A percentile compares a stretch with the other conserved stretches of the same genome.
phyloP scores from a whole-genome alignment of 2,113 vertebrate species.

The Psophia crepitans region DNA sequence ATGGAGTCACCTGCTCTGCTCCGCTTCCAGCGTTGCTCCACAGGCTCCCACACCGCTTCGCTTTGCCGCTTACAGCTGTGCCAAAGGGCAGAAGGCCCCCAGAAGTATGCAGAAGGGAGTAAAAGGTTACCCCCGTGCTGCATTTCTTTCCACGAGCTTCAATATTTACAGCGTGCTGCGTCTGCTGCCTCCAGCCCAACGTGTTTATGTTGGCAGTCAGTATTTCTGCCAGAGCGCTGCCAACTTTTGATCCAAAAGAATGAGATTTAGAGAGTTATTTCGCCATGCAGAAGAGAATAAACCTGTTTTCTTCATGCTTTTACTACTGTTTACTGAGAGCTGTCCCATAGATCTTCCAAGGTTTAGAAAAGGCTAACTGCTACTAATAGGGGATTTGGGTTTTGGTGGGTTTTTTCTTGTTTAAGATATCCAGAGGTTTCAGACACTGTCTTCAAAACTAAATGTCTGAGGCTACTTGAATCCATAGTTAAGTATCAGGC shows the following conservation, averaged over 20 bases:
- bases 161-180: conserved; percentile 7
- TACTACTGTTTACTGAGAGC: not conserved
- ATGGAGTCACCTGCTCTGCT: not conserved
- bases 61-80: not conserved
- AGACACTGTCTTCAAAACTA: not conserved
- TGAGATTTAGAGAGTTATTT: not conserved
- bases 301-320: not conserved
- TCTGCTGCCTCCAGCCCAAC: not conserved
- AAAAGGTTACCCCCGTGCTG: conserved; percentile 3
- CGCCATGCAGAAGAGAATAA: not conserved
- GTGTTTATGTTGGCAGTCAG: not conserved
- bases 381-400: not conserved
- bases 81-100: not conserved
- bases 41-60: not conserved
- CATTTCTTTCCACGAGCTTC: not conserved
- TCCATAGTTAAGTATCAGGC: not conserved
- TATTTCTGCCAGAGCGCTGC: not conserved
- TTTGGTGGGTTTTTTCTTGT: not conserved
- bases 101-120: conserved; percentile 23
- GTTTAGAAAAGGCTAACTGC: not conserved
- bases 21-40: not conserved
- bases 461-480: not conserved
- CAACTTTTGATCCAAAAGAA: not conserved
- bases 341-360: not conserved
- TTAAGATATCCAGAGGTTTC: not conserved